These are phyloP conservation scores for Prorops nasuta DNA, from an alignment of 1,140 invertebrate genomes.

Conservation along the genomic window DNA sequence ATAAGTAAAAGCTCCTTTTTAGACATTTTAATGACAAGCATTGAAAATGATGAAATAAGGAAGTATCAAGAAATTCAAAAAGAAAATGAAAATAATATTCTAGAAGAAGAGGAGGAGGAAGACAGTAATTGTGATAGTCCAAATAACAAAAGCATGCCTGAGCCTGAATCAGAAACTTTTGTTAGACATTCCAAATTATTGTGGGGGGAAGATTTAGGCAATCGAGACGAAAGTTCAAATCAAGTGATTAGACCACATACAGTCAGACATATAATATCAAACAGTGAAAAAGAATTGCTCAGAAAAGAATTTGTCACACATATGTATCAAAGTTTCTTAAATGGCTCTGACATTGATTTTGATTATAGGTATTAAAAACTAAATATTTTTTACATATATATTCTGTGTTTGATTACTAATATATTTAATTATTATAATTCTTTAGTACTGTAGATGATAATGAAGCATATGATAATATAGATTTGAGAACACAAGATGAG, in stretches of 20 bases:
- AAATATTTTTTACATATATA: too few relatives aligned
- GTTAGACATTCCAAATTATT: too few relatives aligned
- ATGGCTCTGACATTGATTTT: conserved; percentile 79
- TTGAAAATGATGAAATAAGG: conserved; percentile 66
- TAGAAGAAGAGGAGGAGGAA: conserved; percentile 49
- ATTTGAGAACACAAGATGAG: conserved; percentile 69
- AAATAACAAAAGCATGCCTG: background rate
- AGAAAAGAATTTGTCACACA: conserved; percentile 80
- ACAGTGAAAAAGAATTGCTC: conserved; percentile 64
- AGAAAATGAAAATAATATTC: conserved; percentile 58
- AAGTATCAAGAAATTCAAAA: conserved; percentile 64
- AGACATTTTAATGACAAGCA: conserved; percentile 67
- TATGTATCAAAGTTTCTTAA: conserved; percentile 86
- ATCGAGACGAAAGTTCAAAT: background rate
- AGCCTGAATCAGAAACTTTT: conserved; percentile 1
- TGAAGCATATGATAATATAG: conserved; percentile 75
- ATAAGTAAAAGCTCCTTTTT: conserved; percentile 66
- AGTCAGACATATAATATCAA: conserved; percentile 20
- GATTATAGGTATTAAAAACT: conserved; percentile 72
- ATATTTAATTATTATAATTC: conserved; percentile 18
- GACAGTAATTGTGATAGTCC: conserved; percentile 37
- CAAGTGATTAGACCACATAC: conserved; percentile 4
- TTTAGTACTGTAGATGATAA: conserved; percentile 70
- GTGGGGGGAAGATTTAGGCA: conserved; percentile 18
- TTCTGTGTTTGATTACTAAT: too few relatives aligned